A percentile compares a stretch with the other conserved stretches of the same genome.
phyloP scores from a whole-genome alignment of 1,140 invertebrate species.

The Dryas iulia region DNA sequence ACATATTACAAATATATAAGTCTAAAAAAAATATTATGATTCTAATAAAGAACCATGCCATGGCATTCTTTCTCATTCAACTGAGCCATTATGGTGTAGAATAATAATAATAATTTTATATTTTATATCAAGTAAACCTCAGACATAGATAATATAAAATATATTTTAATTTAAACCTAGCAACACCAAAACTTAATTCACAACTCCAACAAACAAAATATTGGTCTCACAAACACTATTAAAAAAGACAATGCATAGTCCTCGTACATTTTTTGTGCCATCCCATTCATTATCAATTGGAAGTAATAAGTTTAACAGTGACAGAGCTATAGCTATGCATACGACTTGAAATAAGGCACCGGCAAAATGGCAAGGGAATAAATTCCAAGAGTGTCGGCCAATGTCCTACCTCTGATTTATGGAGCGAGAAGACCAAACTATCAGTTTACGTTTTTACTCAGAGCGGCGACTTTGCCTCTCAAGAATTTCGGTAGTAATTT shows the following conservation, averaged over 20 bases:
- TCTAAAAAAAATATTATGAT: too few species aligned
- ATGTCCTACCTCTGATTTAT: conserved; percentile 71
- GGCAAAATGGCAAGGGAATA: conserved; percentile 52
- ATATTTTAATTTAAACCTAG: background rate
- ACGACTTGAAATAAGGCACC: conserved; percentile 55
- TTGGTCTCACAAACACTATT: conserved; percentile 26
- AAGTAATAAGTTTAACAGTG: conserved; percentile 52
- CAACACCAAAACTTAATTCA: background rate
- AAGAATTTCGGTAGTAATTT: conserved; percentile 51
- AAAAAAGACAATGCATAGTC: conserved; percentile 33
- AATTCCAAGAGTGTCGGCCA: conserved; percentile 64
- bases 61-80: too few species aligned
- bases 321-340: conserved; percentile 52
- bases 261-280: conserved; percentile 27
- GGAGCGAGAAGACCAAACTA: conserved; percentile 68
- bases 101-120: too few species aligned
- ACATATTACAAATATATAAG: too few species aligned
- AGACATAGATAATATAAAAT: too few species aligned
- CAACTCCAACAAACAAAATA: background rate
- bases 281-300: conserved; percentile 46
- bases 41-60: too few species aligned
- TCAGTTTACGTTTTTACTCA: conserved; percentile 65
- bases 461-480: conserved; percentile 32
- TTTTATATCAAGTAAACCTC: too few species aligned
- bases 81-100: too few species aligned